Percentiles rank a stretch among this genome's conserved stretches.
These are phyloP conservation scores for Eriocheir sinensis DNA, from an alignment of 1,140 invertebrate species.

Conservation along the genomic window DNA sequence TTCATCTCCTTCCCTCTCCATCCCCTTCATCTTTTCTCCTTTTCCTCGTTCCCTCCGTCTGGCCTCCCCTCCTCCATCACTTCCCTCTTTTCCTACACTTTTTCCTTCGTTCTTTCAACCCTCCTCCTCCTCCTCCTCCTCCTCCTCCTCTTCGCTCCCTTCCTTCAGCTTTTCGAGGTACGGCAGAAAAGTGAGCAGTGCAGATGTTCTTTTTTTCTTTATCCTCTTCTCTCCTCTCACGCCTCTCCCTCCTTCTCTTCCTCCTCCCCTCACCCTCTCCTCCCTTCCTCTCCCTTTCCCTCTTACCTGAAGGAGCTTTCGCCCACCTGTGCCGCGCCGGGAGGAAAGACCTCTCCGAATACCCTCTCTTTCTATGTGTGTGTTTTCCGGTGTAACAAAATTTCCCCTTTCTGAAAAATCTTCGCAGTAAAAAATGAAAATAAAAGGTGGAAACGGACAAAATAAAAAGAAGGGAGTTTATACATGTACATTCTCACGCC, in stretches of 20 bases:
- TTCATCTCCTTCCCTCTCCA: not conserved
- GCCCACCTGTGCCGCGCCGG: no score
- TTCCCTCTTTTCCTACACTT: not conserved
- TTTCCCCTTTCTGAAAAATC: no score
- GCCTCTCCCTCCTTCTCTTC: conserved; percentile 34
- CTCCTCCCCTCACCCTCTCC: conserved; percentile 48
- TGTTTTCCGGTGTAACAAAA: no score
- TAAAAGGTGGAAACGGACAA: no score
- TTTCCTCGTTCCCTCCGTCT: not conserved
- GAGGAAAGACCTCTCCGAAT: no score
- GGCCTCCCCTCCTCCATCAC: no score
- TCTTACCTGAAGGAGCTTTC: not conserved
- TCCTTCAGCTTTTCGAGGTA: no score
- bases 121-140: not conserved
- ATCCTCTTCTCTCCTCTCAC: not conserved
- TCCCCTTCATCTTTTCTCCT: not conserved
- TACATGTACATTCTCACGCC: no score
- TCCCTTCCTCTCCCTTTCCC: not conserved
- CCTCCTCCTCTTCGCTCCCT: not conserved
- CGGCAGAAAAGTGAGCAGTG: no score
- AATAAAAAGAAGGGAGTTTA: no score
- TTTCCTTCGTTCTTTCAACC: not conserved
- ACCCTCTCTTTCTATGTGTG: no score
- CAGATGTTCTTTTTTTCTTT: not conserved
- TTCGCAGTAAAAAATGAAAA: no score